Evolutionary conservation across 2,888 invertebrate genomes (phyloP), one percentile per base, ranked within the genome.

Genomic region (Ochropleura plecta): DNA sequence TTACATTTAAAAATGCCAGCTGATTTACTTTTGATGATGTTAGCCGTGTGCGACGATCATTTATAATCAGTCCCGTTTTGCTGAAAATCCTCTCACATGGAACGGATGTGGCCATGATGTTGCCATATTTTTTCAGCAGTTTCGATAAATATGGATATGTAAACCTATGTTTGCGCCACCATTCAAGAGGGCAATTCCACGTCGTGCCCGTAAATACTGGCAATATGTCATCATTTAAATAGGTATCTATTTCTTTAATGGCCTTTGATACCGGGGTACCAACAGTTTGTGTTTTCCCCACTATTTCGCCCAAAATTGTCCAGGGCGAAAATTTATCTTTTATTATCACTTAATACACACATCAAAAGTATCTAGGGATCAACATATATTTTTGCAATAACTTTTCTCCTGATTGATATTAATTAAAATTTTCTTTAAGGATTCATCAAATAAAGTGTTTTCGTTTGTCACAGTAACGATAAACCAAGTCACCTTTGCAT

Each of bases 1-100:
- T 53, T 53, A 53, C 53, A 10, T 53, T n/a, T 53, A 53, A 53
- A 53, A 53, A 53, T 53, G 53, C n/a, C n/a, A 53, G 53, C 53
- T 53, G 53, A 3, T 53, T 53, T n/a, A 53, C 53, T 53, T 53
- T 53, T 53, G 53, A 53, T 53, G 53, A 53, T 53, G 53, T n/a
- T 9, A n/a, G n/a, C 53, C n/a, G 53, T 9, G 53, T 53, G 8
- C n/a, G 51, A 51, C 51, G 51, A 51, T 51, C 18, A 51, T 18
- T 51, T 51, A 51, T 51, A 0, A 51, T 51, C 8, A 51, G 51
- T 18, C 51, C 51, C 51, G 51, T 51, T 51, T 51, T 51, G 18
- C 51, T 51, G 3, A 51, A 51, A 0, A 51, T 51, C 8, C 51
- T 51, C 18, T 51, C 18, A 3, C 51, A 51, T 51, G 51, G 51